Base-by-base conservation (phyloP, 2,888 invertebrate species). In the Heliconius erato region DNA sequence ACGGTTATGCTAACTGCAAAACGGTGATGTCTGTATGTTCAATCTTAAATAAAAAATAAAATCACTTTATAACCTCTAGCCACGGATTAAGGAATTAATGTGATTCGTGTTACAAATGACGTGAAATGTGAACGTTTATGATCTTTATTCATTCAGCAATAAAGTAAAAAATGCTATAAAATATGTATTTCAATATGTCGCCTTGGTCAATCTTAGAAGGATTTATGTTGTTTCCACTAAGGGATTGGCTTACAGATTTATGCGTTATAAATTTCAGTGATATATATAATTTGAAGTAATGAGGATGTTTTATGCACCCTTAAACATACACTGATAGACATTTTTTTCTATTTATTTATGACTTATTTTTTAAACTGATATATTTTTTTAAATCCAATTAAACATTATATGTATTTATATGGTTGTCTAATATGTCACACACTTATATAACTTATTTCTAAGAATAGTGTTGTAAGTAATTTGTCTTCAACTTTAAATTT, bases 161-260 rank as follows among this genome's bases (percentile, higher is more conserved):
- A 78, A 68, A 78, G 78, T 68, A 28, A 19, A 78, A 78, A 78
- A 67, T 78, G 28, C 12, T 49, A 32, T 68, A 11, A 78, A n/a
- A 49, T 44, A 63, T 68, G 26, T 67, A 68, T 40, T 44, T 68
- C 6, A 49, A 32, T 32, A 23, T 28, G 28, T 44, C 40, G 19
- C 40, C 78, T 44, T 67, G 28, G 49, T 44, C 68, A 78, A 49
- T 78, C 44, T 81, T 81, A 65, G 44, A 77, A 71, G 78, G 77
- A 81, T 81, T 81, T 81, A 81, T 81, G 81, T 81, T 72, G 78
- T 49, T 78, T 72, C 78, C 71, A 71, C 71, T 78, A 72, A 63
- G 69, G 23, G 65, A 78, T 81, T 81, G 68, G 78, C 23, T 71
- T 77, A 19, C 69, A 81, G 63, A 81, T 78, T 81, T 81, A 81